phyloP scores from a whole-genome alignment of 2,888 invertebrate species.

The Tenthredo livida region DNA sequence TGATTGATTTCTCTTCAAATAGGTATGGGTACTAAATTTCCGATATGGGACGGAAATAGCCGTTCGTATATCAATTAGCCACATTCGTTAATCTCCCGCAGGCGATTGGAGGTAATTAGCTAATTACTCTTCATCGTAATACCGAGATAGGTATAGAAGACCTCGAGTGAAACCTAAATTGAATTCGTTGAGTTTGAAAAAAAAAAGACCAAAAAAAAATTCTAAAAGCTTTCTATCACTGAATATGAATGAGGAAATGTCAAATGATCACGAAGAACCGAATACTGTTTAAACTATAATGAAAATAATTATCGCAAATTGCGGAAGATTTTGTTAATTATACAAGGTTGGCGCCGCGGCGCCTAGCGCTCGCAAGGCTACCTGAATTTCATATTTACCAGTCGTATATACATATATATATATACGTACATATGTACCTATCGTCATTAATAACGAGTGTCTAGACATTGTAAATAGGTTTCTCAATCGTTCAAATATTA shows the following conservation, averaged over 20 bases:
- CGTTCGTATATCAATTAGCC: conserved; percentile 27
- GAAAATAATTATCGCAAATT: conserved; percentile 58
- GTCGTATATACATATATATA: background rate
- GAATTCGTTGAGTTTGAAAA: background rate
- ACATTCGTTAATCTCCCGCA: background rate
- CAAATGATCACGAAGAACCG: background rate
- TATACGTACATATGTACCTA: background rate
- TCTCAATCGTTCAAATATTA: background rate
- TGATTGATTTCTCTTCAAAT: conserved; percentile 2
- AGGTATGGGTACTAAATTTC: background rate
- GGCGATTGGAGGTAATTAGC: conserved; percentile 16
- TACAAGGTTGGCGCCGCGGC: conserved; percentile 75
- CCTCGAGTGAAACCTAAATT: conserved; percentile 13
- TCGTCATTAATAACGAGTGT: background rate
- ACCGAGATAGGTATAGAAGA: background rate
- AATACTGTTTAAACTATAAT: background rate
- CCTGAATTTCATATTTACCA: background rate
- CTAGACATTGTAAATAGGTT: conserved; percentile 2
- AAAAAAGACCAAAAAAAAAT: background rate
- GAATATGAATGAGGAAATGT: background rate
- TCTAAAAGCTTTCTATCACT: too few relatives aligned
- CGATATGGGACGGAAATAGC: conserved; percentile 24
- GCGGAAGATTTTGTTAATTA: conserved; percentile 66
- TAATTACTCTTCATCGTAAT: conserved; percentile 23
- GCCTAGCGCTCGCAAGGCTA: conserved; percentile 72